phyloP scores from a whole-genome alignment of 30 jellyfish, hydroid and myxozoan genomes.

The Clytia hemisphaerica region DNA sequence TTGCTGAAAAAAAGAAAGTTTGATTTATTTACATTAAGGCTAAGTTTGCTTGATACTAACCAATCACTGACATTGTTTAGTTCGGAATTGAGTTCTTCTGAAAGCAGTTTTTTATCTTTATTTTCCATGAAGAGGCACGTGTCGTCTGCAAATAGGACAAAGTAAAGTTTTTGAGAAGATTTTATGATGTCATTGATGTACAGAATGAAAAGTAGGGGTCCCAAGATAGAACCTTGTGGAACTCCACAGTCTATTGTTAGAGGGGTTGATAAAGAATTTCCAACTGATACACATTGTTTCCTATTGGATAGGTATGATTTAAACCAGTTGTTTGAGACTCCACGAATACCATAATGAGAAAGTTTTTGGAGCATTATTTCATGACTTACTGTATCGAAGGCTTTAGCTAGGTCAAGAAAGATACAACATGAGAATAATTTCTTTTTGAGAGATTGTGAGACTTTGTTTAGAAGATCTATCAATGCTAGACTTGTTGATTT shows the following conservation, averaged over 20 bases:
- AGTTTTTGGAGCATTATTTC: slow-evolving; percentile 10
- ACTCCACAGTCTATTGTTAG: slow-evolving; percentile 22
- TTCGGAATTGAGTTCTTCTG: too few relatives aligned
- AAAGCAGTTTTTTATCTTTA: too few relatives aligned
- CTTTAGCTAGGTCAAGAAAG: slow-evolving; percentile 22
- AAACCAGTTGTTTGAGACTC: slow-evolving; percentile 17
- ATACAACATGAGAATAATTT: slow-evolving; percentile 12
- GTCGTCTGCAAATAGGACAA: slow-evolving; percentile 46
- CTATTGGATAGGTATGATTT: slow-evolving; percentile 10
- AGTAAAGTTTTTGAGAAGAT: slow-evolving; percentile 18
- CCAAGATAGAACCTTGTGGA: slow-evolving; percentile 44
- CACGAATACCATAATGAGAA: slow-evolving; percentile 26
- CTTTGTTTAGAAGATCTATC: slow-evolving; percentile 19
- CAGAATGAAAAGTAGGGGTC: slow-evolving; percentile 33
- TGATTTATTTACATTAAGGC: too few relatives aligned
- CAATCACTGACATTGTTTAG: too few relatives aligned
- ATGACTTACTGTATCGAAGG: slow-evolving; percentile 40
- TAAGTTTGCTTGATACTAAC: too few relatives aligned
- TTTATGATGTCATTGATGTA: slow-evolving; percentile 31
- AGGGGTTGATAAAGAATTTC: neutral
- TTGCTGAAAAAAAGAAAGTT: too few relatives aligned
- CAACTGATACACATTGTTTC: slow-evolving; percentile 1
- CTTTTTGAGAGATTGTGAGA: slow-evolving; percentile 7
- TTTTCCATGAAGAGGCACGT: too few relatives aligned
- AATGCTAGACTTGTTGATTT: too few relatives aligned